These are phyloP conservation scores for Acrocephalus scirpaceus DNA, from an alignment of 2,797 vertebrate species.

Conservation along the genomic window DNA sequence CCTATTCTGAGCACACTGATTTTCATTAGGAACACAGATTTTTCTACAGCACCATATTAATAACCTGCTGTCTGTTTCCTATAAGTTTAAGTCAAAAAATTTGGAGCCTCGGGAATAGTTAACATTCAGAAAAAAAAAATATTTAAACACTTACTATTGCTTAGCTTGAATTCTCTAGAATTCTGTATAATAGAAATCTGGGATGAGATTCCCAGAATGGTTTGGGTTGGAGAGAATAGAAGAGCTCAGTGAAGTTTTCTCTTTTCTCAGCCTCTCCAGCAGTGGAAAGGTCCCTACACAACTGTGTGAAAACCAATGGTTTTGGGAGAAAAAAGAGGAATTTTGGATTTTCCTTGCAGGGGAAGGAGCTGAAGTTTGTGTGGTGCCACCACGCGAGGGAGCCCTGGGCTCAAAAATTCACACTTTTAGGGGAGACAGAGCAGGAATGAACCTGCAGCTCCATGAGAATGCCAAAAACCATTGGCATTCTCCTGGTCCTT, in stretches of 20 bases:
- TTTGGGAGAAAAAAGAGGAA: accelerated
- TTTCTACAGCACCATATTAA: background rate
- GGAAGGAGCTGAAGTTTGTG: background rate
- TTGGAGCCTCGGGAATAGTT: background rate
- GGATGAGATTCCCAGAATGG: background rate
- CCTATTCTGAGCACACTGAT: background rate
- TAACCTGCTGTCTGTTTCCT: background rate
- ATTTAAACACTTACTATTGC: background rate
- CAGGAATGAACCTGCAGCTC: accelerated
- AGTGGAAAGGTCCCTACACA: background rate
- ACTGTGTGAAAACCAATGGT: background rate
- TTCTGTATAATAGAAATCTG: background rate
- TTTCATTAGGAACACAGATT: background rate
- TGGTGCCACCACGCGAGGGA: conserved; percentile 73
- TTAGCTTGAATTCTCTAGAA: background rate
- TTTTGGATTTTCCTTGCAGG: background rate
- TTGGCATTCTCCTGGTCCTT: background rate
- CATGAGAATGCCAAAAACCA: background rate
- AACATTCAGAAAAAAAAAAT: background rate
- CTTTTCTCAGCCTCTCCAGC: background rate
- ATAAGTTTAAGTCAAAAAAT: background rate
- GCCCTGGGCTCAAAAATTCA: conserved; percentile 66
- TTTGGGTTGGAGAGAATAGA: background rate
- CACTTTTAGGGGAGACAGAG: background rate
- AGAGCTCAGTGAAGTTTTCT: background rate